These are phyloP conservation scores for Glyptemys insculpta DNA, from an alignment of 2,797 vertebrate genomes.

Conservation along the genomic window DNA sequence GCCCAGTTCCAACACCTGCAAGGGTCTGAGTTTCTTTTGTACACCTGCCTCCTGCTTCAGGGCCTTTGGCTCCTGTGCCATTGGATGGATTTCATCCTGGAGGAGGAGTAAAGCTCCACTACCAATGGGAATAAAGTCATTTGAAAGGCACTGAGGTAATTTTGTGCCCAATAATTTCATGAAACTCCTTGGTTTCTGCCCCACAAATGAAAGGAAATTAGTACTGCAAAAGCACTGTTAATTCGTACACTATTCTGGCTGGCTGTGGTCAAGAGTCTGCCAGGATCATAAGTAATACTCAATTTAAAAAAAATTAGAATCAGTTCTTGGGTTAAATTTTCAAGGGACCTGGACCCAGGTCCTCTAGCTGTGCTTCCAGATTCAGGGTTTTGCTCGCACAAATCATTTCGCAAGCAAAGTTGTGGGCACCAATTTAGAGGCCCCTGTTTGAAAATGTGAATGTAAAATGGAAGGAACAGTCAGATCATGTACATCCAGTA, in stretches of 20 bases:
- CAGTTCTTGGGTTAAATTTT: neutral
- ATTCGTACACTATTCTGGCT: neutral
- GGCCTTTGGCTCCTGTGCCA: neutral
- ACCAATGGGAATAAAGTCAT: neutral
- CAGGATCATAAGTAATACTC: accelerated
- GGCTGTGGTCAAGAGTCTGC: neutral
- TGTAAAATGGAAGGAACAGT: neutral
- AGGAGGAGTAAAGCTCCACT: neutral
- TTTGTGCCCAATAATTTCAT: neutral
- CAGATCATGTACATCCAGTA: accelerated
- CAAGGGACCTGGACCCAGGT: neutral
- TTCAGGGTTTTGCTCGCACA: neutral
- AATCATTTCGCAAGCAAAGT: neutral
- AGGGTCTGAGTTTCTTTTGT: accelerated
- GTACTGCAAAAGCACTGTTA: neutral
- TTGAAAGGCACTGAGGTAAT: neutral
- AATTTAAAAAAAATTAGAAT: neutral
- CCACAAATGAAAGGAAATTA: neutral
- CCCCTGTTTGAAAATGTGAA: neutral
- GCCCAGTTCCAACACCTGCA: neutral
- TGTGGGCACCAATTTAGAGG: neutral
- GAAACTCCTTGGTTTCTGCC: neutral
- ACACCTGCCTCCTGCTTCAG: neutral
- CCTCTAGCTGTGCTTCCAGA: neutral
- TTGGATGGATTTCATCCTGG: neutral